A percentile compares a stretch with the other conserved stretches of the same genome.
Conservation (phyloP, 2,888 invertebrate species). For the Apamea sordens region DNA sequence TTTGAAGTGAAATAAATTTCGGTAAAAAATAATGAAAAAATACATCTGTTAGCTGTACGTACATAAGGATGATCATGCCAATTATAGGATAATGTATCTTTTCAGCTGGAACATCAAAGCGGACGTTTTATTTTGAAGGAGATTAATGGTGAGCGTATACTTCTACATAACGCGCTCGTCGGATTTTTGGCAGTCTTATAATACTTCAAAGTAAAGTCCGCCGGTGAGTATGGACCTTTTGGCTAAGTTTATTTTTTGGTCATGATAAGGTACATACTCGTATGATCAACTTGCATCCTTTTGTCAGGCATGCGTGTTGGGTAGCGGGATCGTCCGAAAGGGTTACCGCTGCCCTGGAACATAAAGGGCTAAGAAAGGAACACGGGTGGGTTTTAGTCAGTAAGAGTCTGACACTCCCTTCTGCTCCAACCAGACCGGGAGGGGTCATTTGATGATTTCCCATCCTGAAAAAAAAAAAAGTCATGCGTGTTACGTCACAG, state of each 20-base stretch:
- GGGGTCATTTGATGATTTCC: too few relatives aligned
- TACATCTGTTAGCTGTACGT: conserved; percentile 52
- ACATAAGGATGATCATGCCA: conserved; percentile 59
- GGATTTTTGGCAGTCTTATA: conserved; percentile 52
- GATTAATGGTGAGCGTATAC: conserved; percentile 60
- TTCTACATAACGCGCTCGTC: conserved; percentile 31
- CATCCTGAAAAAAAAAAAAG: too few relatives aligned
- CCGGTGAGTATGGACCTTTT: conserved; percentile 8
- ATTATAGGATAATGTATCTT: conserved; percentile 66
- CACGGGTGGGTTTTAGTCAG: too few relatives aligned
- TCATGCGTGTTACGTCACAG: too few relatives aligned
- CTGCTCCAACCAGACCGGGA: too few relatives aligned
- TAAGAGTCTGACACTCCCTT: too few relatives aligned
- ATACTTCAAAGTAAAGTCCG: conserved; percentile 54
- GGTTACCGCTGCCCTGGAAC: too few relatives aligned
- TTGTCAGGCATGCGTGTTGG: neutral
- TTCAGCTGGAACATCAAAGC: conserved; percentile 65
- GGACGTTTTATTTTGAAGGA: conserved; percentile 63
- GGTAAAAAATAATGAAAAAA: conserved; percentile 27
- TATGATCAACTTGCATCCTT: neutral
- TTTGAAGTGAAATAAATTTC: conserved; percentile 19
- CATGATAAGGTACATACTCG: neutral
- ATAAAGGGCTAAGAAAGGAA: too few relatives aligned
- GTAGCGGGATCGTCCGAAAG: too few relatives aligned
- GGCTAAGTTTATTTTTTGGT: conserved; percentile 10